A percentile compares a stretch with the other conserved stretches of the same genome.
These are phyloP conservation scores for Cyphomyrus discorhynchus DNA, from an alignment of 2,113 vertebrate genomes.

Conservation along the genomic window DNA sequence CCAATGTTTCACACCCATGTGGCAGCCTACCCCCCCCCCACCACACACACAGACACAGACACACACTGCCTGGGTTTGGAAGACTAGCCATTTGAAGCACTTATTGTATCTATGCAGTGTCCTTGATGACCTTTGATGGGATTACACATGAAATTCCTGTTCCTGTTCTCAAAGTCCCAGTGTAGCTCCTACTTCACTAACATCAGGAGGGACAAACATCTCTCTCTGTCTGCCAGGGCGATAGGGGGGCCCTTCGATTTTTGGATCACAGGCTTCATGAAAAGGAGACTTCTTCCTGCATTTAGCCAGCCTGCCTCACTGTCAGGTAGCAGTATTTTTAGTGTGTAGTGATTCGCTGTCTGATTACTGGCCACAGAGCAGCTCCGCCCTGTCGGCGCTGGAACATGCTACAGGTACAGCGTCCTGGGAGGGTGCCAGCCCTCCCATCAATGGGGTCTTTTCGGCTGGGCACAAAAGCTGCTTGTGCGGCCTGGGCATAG, in stretches of 20 bases:
- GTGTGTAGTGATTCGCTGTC: slow-evolving; percentile 16
- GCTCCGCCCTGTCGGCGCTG: slow-evolving; percentile 39
- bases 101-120: background rate
- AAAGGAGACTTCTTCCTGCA: background rate
- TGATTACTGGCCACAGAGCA: background rate
- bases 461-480: slow-evolving; percentile 53
- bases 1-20: slow-evolving; percentile 50
- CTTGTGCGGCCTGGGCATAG: slow-evolving; percentile 51
- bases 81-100: background rate
- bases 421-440: slow-evolving; percentile 50
- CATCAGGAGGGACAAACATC: background rate
- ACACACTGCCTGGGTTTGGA: background rate
- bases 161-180: background rate
- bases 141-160: background rate
- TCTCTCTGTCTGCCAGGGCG: background rate
- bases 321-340: slow-evolving; percentile 37
- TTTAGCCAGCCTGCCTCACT: background rate
- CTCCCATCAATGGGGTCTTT: slow-evolving; percentile 66
- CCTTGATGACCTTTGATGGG: background rate
- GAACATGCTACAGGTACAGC: slow-evolving; percentile 42
- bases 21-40: slow-evolving; percentile 22
- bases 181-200: background rate
- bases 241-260: background rate
- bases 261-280: background rate
- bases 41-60: background rate